A percentile compares a stretch with the other conserved stretches of the same genome.
These are phyloP conservation scores for Pheosia gnoma DNA, from an alignment of 2,888 invertebrate genomes.

Conservation along the genomic window DNA sequence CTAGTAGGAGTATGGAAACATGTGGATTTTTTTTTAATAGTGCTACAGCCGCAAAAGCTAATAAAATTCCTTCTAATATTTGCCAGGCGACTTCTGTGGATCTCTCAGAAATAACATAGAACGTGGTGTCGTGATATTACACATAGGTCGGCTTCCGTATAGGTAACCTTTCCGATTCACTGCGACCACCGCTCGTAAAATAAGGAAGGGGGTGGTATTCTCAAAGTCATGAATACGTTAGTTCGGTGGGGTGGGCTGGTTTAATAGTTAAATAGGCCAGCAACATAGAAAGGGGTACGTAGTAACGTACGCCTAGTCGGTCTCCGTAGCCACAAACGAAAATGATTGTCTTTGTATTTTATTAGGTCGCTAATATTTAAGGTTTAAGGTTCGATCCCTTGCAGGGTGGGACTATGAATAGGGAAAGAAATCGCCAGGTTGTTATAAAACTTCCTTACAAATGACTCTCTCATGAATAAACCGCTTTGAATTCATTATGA, in stretches of 20 bases:
- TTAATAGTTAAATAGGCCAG: conserved; percentile 78
- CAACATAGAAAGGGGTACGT: conserved; percentile 54
- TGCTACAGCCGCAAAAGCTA: no score
- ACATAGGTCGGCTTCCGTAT: conserved; percentile 61
- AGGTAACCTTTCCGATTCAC: conserved; percentile 76
- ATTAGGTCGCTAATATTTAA: conserved; percentile 6
- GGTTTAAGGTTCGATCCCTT: background rate
- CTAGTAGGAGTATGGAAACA: no score
- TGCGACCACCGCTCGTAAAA: conserved; percentile 76
- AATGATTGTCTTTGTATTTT: conserved; percentile 29
- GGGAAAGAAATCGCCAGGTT: background rate
- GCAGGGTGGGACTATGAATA: background rate
- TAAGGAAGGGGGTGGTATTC: conserved; percentile 66
- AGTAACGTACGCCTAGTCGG: conserved; percentile 41
- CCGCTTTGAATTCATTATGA: background rate
- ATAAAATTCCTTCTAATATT: no score
- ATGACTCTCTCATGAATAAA: background rate
- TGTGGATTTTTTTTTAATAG: no score
- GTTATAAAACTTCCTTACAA: background rate
- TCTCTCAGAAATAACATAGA: conserved; percentile 60
- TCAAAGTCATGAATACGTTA: conserved; percentile 81
- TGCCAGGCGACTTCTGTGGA: background rate
- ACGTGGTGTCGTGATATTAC: conserved; percentile 68
- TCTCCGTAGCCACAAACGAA: conserved; percentile 34
- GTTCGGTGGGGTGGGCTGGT: conserved; percentile 62